Conservation (phyloP, 2,888 invertebrate species). For the Drymonia ruficornis region DNA sequence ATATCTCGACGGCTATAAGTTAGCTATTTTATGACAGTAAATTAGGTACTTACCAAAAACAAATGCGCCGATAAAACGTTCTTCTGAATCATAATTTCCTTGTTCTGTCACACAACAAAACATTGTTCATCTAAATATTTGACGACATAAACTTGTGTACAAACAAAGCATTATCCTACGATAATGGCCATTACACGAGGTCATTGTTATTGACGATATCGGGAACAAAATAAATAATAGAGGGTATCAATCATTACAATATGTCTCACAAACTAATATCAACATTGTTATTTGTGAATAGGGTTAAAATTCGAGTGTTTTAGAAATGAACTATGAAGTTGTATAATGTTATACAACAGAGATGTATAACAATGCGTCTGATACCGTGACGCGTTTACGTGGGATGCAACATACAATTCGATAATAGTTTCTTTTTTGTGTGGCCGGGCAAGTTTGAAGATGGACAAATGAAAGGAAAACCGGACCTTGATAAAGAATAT, state of each 20-base stretch:
- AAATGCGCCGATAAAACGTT: neutral
- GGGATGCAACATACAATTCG: constrained; percentile 59
- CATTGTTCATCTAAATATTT: constrained; percentile 21
- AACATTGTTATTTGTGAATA: neutral
- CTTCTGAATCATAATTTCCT: neutral
- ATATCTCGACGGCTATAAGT: too few relatives aligned
- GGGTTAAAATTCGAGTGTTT: constrained; percentile 29
- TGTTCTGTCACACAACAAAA: neutral
- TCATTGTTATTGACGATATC: constrained; percentile 72
- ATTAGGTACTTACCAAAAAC: too few relatives aligned
- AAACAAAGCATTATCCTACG: constrained; percentile 55
- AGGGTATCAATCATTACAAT: constrained; percentile 24
- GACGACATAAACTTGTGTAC: constrained; percentile 26
- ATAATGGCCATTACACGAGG: constrained; percentile 71
- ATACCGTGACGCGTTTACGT: constrained; percentile 71
- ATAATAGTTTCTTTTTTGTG: constrained; percentile 59
- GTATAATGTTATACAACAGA: constrained; percentile 36
- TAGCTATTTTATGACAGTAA: too few relatives aligned
- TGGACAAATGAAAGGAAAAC: constrained; percentile 5
- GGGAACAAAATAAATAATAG: constrained; percentile 65
- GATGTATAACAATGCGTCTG: constrained; percentile 53
- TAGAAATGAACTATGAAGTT: constrained; percentile 44
- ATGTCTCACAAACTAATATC: constrained; percentile 23
- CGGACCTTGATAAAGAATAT: neutral
- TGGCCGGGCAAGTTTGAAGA: constrained; percentile 19